Evolutionary conservation across 2,888 invertebrate species (phyloP).

Genomic region (Serripes groenlandicus): DNA sequence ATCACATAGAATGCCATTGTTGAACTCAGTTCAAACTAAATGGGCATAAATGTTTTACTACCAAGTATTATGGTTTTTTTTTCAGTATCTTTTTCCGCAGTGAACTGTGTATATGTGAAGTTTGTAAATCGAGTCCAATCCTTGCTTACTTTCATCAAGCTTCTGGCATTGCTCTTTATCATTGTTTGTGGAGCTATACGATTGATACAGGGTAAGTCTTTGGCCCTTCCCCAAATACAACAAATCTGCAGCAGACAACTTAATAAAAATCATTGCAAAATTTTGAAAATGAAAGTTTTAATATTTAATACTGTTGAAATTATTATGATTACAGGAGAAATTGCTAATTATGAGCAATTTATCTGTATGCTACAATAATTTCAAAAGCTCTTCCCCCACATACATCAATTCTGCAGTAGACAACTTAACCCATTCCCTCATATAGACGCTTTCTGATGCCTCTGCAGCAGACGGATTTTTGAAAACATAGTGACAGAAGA

Average conservation of each 20-base stretch:
- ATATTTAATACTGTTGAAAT: not conserved
- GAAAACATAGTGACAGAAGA: no score
- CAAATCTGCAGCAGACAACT: no score
- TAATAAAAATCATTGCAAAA: no score
- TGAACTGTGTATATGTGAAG: constrained; percentile 81
- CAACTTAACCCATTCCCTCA: no score
- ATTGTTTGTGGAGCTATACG: constrained; percentile 75
- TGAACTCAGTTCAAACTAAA: no score
- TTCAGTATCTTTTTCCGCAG: constrained; percentile 76
- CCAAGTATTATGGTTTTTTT: not conserved
- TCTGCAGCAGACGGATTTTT: no score
- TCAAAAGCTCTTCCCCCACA: no score
- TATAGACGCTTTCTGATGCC: no score
- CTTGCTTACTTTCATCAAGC: constrained; percentile 75
- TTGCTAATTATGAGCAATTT: not conserved
- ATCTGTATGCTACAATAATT: not conserved
- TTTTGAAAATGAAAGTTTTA: no score
- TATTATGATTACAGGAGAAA: not conserved
- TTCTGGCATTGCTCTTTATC: constrained; percentile 78
- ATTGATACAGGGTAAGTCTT: constrained; percentile 70
- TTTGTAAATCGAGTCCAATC: constrained; percentile 79
- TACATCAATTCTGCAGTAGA: no score
- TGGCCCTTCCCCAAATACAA: not conserved
- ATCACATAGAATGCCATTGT: no score
- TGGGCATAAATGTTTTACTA: no score